Percentiles rank a stretch among this genome's conserved stretches.
These are phyloP conservation scores for Junonia oenone DNA, from an alignment of 2,888 invertebrate species.

Conservation along the genomic window DNA sequence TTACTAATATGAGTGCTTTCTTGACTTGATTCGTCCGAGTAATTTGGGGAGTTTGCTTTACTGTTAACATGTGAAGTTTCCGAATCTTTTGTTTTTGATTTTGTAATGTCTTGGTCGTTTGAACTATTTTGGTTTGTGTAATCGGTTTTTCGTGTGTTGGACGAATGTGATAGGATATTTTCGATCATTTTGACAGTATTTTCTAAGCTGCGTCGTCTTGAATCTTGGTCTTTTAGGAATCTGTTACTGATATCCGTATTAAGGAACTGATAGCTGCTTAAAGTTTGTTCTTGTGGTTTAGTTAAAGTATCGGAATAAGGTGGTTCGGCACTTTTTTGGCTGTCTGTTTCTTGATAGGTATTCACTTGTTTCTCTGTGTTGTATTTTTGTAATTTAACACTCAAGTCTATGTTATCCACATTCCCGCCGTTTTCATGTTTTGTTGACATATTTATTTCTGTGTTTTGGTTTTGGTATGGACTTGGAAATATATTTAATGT, in stretches of 20 bases:
- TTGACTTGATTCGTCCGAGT: neutral
- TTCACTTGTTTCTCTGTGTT: neutral
- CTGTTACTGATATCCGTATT: slow-evolving; percentile 21
- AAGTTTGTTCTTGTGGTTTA: slow-evolving; percentile 15
- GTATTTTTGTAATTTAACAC: slow-evolving; percentile 13
- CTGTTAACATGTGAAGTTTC: neutral
- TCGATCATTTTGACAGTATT: slow-evolving; percentile 61
- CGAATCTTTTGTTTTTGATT: neutral
- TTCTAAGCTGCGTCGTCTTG: slow-evolving; percentile 54
- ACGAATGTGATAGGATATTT: slow-evolving; percentile 45
- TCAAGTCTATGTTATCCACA: slow-evolving; percentile 4
- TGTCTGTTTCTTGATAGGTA: neutral
- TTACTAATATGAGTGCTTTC: neutral
- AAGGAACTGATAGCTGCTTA: slow-evolving; percentile 10
- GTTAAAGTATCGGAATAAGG: slow-evolving; percentile 6
- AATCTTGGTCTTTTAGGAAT: slow-evolving; percentile 33
- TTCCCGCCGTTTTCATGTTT: slow-evolving; percentile 7
- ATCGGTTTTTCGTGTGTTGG: slow-evolving; percentile 17
- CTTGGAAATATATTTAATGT: neutral
- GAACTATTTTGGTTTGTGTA: neutral
- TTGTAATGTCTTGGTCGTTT: neutral
- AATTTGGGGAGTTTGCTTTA: neutral
- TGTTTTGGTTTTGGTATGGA: slow-evolving; percentile 2
- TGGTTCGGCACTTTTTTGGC: neutral
- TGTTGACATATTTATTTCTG: slow-evolving; percentile 3